A percentile compares a stretch with the other conserved stretches of the same genome.
These are phyloP conservation scores for Monochamus alternatus DNA, from an alignment of 2,888 invertebrate species.

Conservation along the genomic window DNA sequence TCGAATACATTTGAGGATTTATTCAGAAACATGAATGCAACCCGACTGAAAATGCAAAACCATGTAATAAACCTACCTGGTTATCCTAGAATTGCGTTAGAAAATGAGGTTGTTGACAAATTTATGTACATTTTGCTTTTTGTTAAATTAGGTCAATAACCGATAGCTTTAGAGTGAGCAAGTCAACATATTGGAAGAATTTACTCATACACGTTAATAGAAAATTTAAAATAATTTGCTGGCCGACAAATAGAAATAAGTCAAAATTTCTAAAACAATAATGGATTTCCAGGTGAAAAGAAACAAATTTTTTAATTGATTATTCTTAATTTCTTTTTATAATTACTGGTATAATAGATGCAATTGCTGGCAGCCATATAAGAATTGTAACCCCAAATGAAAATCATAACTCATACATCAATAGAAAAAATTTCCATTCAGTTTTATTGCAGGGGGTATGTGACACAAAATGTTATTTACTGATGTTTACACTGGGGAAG, in stretches of 20 bases:
- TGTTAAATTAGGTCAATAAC: neutral
- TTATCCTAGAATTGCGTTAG: neutral
- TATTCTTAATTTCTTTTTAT: conserved; percentile 1
- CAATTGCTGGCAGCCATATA: conserved; percentile 29
- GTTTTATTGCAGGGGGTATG: conserved; percentile 49
- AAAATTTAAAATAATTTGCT: neutral
- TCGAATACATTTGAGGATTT: neutral
- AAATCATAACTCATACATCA: conserved; percentile 46
- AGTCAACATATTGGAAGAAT: neutral
- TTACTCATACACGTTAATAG: neutral
- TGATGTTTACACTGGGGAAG: conserved; percentile 46
- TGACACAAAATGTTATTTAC: conserved; percentile 39
- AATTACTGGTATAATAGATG: conserved; percentile 34
- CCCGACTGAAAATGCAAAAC: too few relatives aligned
- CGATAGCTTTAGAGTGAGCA: neutral
- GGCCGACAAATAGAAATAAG: neutral
- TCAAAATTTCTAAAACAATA: neutral
- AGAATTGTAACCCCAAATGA: conserved; percentile 42
- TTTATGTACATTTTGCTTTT: neutral
- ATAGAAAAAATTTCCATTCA: conserved; percentile 46
- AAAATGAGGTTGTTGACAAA: neutral
- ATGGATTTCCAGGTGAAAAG: conserved; percentile 20
- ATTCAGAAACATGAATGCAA: too few relatives aligned
- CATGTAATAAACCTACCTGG: too few relatives aligned
- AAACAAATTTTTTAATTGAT: neutral